phyloP scores from a whole-genome alignment of 2,888 invertebrate genomes.

The Drosophila recens region DNA sequence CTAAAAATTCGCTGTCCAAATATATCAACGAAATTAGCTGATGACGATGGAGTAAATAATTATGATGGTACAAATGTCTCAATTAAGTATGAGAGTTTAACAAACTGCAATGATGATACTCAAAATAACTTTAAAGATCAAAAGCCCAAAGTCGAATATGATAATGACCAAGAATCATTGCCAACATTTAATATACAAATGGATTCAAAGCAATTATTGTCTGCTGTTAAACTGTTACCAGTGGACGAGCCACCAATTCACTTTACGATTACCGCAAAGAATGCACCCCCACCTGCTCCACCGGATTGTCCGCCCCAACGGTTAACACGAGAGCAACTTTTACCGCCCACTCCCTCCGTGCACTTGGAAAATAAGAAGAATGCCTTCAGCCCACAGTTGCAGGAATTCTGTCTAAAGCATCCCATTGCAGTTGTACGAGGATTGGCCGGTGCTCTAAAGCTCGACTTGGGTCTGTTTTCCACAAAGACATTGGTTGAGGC shows the following conservation, averaged over 20 bases:
- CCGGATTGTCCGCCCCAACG: constrained; percentile 93
- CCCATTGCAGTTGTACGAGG: constrained; percentile 98
- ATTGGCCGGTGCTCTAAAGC: constrained; percentile 96
- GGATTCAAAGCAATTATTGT: constrained; percentile 90
- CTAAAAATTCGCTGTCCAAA: constrained; percentile 76
- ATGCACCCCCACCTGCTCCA: constrained; percentile 92
- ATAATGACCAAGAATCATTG: constrained; percentile 85
- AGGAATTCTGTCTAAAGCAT: constrained; percentile 98
- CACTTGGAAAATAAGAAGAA: constrained; percentile 98
- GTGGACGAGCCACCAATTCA: constrained; percentile 88
- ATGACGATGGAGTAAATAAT: constrained; percentile 38
- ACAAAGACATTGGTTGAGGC: constrained; percentile 99
- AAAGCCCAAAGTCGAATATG: constrained; percentile 50
- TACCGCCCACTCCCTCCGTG: constrained; percentile 97
- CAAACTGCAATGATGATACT: constrained; percentile 51
- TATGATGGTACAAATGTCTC: constrained; percentile 40
- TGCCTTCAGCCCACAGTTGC: constrained; percentile 97
- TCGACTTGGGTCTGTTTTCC: constrained; percentile 98
- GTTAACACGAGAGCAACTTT: constrained; percentile 93
- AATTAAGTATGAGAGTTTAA: constrained; percentile 49
- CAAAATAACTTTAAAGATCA: constrained; percentile 53
- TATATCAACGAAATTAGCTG: constrained; percentile 84
- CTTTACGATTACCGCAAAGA: constrained; percentile 89
- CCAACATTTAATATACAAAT: constrained; percentile 91
- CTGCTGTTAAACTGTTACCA: constrained; percentile 89